A percentile compares a stretch with the other conserved stretches of the same genome.
Conservation (phyloP, 2,888 invertebrate genomes). For the Melanotus villosus region DNA sequence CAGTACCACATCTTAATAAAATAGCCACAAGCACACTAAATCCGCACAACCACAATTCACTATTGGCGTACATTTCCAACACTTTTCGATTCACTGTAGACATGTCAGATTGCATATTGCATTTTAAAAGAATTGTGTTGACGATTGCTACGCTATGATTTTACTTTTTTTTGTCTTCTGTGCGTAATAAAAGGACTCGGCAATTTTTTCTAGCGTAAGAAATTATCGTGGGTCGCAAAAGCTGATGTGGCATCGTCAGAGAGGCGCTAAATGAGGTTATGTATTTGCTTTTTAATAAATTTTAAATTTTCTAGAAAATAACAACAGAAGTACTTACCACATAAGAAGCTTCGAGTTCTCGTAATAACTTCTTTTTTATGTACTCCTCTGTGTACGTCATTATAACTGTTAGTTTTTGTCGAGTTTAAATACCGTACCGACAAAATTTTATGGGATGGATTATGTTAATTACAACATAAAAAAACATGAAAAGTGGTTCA, state of each 20-base stretch:
- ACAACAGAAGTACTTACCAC: slow-evolving; percentile 74
- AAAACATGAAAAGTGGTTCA: no score
- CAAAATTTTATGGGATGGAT: slow-evolving; percentile 1
- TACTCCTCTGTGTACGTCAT: slow-evolving; percentile 79
- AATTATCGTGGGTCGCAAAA: slow-evolving; percentile 1
- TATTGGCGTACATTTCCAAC: slow-evolving; percentile 55
- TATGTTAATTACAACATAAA: no score
- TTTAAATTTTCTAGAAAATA: slow-evolving; percentile 1
- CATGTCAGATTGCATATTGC: neutral
- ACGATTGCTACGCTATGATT: no score
- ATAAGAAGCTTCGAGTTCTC: slow-evolving; percentile 78
- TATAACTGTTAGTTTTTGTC: slow-evolving; percentile 60
- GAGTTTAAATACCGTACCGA: slow-evolving; percentile 6
- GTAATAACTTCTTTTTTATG: slow-evolving; percentile 76
- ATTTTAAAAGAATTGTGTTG: no score
- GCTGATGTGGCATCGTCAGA: slow-evolving; percentile 39
- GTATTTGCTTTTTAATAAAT: neutral
- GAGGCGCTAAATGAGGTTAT: slow-evolving; percentile 5
- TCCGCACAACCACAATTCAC: slow-evolving; percentile 63
- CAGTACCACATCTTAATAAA: slow-evolving; percentile 81
- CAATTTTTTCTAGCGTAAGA: neutral
- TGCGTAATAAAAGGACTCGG: no score
- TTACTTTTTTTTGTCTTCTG: no score
- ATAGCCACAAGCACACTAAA: slow-evolving; percentile 74
- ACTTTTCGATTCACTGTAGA: slow-evolving; percentile 11